A percentile compares a stretch with the other conserved stretches of the same genome.
Conservation (phyloP, 1,140 invertebrate species). For the Oppia nitens region DNA sequence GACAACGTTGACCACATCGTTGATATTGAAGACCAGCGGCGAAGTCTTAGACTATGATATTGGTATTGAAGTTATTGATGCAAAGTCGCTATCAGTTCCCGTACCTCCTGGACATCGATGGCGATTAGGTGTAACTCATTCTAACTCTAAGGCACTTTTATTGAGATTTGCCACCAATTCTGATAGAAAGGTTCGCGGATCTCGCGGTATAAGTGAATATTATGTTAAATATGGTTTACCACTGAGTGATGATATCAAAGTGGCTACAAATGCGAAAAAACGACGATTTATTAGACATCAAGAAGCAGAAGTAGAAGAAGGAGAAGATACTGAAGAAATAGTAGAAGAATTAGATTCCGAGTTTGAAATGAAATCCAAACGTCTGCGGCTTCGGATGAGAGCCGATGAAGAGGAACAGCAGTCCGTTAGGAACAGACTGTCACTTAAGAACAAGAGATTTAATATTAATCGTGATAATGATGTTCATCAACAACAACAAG, state of each 20-base stretch:
- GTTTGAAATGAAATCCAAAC: no score
- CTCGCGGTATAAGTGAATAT: conserved; percentile 24
- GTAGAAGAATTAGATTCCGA: neutral
- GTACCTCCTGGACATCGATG: conserved; percentile 48
- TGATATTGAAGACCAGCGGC: conserved; percentile 20
- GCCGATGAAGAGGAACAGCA: neutral
- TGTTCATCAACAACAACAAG: neutral
- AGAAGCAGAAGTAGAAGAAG: neutral
- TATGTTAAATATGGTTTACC: neutral
- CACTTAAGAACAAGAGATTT: neutral
- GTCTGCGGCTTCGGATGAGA: neutral
- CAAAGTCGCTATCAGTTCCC: conserved; percentile 25
- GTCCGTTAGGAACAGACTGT: neutral
- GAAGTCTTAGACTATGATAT: conserved; percentile 24
- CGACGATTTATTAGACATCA: neutral
- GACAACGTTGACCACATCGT: conserved; percentile 37
- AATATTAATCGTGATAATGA: no score
- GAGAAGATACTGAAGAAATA: neutral
- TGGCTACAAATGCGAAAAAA: neutral
- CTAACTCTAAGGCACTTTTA: conserved; percentile 46
- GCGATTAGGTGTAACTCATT: conserved; percentile 44
- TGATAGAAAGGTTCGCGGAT: neutral
- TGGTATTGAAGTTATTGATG: conserved; percentile 19
- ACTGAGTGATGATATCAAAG: no score
- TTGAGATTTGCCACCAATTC: conserved; percentile 47